Percentiles rank a stretch among this genome's conserved stretches.
These are phyloP conservation scores for Zeus faber DNA, from an alignment of 2,113 vertebrate species.

Conservation along the genomic window DNA sequence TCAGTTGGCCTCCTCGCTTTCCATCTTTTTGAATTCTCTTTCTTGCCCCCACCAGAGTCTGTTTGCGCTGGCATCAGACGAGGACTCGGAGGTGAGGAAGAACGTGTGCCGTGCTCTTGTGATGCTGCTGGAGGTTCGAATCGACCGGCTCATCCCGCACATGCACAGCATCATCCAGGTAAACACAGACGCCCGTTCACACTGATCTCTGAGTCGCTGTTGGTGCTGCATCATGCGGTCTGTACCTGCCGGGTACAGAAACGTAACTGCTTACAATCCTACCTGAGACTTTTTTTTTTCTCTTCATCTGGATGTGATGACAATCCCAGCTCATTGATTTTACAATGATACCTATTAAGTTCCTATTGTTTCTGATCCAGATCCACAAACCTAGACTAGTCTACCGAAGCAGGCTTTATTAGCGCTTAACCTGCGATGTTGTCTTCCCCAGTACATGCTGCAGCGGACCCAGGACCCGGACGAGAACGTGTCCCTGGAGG, in stretches of 20 bases:
- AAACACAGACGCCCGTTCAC: no score
- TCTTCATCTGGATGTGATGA: slow-evolving; percentile 46
- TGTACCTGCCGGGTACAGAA: no score
- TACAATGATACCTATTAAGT: slow-evolving; percentile 50
- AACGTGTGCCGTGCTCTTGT: slow-evolving; percentile 91
- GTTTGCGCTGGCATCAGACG: slow-evolving; percentile 74
- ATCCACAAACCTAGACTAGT: neutral
- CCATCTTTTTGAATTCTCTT: neutral
- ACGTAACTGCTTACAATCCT: neutral
- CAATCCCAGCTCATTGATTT: slow-evolving; percentile 57
- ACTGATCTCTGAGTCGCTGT: no score
- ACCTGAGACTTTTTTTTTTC: neutral
- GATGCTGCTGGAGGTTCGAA: slow-evolving; percentile 92
- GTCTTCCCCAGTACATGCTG: slow-evolving; percentile 85
- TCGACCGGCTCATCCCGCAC: slow-evolving; percentile 91
- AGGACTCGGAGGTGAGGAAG: slow-evolving; percentile 89
- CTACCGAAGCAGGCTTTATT: no score
- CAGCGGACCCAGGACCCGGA: slow-evolving; percentile 93
- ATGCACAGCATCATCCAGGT: slow-evolving; percentile 98
- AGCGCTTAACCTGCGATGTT: no score
- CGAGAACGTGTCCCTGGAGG: slow-evolving; percentile 93
- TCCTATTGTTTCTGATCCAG: slow-evolving; percentile 56
- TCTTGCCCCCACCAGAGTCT: slow-evolving; percentile 74
- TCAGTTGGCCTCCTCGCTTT: no score
- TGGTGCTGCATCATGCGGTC: no score